Conservation (phyloP, 2,888 invertebrate species). For the Stratiomys singularior region DNA sequence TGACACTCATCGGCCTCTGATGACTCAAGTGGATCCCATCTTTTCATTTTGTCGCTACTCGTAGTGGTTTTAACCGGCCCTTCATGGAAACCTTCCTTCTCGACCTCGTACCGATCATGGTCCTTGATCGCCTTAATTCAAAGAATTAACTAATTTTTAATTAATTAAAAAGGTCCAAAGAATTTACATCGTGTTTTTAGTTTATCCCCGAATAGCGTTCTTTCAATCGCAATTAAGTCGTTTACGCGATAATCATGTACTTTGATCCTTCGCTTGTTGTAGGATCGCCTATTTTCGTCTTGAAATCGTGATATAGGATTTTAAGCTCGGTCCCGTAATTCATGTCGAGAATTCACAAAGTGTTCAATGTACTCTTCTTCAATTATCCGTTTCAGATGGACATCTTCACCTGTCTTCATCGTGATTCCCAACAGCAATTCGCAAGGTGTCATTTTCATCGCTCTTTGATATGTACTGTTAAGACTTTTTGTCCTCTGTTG, state of each 20-base stretch:
- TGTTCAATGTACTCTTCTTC: background rate
- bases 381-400: slow-evolving; percentile 18
- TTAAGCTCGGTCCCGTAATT: slow-evolving; percentile 42
- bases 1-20: slow-evolving; percentile 34
- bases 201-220: slow-evolving; percentile 29
- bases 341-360: slow-evolving; percentile 34
- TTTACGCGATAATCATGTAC: slow-evolving; percentile 7
- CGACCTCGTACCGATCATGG: slow-evolving; percentile 50
- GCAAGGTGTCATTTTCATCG: slow-evolving; percentile 30
- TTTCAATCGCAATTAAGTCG: slow-evolving; percentile 52
- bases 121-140: slow-evolving; percentile 20
- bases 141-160: no score
- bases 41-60: slow-evolving; percentile 48
- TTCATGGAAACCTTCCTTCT: slow-evolving; percentile 49
- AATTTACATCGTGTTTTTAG: slow-evolving; percentile 49
- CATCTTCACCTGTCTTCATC: slow-evolving; percentile 29
- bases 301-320: slow-evolving; percentile 52
- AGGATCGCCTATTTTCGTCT: slow-evolving; percentile 43
- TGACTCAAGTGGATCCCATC: slow-evolving; percentile 33
- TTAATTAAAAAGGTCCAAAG: slow-evolving; percentile 51
- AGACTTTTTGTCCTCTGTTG: slow-evolving; percentile 7
- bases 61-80: slow-evolving; percentile 45
- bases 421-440: slow-evolving; percentile 43
- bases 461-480: slow-evolving; percentile 36
- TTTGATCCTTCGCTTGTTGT: slow-evolving; percentile 14